These are phyloP conservation scores for Dascyllus trimaculatus DNA, from an alignment of 2,113 vertebrate genomes.

Conservation along the genomic window DNA sequence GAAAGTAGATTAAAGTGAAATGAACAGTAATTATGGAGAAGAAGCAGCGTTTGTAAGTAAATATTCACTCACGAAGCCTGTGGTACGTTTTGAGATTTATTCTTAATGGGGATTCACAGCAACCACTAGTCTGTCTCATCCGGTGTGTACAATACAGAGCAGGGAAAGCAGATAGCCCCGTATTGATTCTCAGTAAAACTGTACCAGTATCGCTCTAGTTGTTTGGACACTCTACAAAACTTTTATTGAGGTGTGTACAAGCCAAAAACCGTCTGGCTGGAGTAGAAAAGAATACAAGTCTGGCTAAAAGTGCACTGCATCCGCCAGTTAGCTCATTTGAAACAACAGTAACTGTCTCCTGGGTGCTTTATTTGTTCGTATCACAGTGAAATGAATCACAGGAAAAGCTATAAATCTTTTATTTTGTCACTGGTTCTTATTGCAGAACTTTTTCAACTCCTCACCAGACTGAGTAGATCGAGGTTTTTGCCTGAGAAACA, in stretches of 20 bases:
- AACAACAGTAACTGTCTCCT: constrained; percentile 35
- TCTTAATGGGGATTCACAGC: constrained; percentile 10
- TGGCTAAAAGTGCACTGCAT: constrained; percentile 23
- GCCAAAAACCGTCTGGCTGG: constrained; percentile 20
- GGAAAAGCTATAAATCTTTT: constrained; percentile 39
- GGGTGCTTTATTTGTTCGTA: constrained; percentile 30
- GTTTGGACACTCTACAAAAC: constrained; percentile 4
- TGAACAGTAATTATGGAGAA: constrained; percentile 36
- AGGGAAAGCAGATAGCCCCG: neutral
- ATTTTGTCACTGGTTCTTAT: constrained; percentile 27
- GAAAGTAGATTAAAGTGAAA: constrained; percentile 8
- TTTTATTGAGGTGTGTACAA: constrained; percentile 16
- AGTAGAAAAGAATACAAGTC: constrained; percentile 16
- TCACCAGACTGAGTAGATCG: constrained; percentile 8
- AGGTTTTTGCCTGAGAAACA: neutral
- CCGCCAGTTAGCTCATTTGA: constrained; percentile 37
- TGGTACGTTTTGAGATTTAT: neutral
- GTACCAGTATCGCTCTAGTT: neutral
- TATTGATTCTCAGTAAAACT: constrained; percentile 22
- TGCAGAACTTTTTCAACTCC: constrained; percentile 13
- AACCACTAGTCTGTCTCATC: constrained; percentile 2
- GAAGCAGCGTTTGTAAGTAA: constrained; percentile 16
- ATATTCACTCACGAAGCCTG: constrained; percentile 5
- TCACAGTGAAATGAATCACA: constrained; percentile 30
- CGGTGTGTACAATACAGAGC: neutral